Conservation (phyloP, 2,797 vertebrate genomes). For the Phataginus tricuspis region DNA sequence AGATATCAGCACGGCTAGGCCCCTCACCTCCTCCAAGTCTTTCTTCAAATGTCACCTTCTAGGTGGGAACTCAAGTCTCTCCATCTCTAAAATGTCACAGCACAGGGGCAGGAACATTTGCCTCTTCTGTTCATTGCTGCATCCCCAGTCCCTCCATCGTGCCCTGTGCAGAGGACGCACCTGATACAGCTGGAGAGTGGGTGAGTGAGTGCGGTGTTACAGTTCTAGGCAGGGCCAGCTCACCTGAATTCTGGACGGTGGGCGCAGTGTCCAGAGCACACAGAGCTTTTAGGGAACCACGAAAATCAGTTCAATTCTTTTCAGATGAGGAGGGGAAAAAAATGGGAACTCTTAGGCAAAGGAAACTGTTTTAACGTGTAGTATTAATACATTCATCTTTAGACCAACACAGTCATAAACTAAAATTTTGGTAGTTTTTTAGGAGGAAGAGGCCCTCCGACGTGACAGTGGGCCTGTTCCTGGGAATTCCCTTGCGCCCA, state of each 20-base stretch:
- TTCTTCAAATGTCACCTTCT: neutral
- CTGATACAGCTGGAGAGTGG: neutral
- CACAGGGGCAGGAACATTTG: neutral
- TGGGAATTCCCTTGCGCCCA: neutral
- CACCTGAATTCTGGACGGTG: neutral
- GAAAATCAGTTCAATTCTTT: neutral
- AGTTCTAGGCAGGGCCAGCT: neutral
- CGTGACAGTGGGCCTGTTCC: neutral
- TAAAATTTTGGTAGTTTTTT: neutral
- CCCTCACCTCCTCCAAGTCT: neutral
- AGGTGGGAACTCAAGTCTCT: neutral
- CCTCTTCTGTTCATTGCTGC: neutral
- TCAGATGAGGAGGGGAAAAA: neutral
- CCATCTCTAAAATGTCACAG: neutral
- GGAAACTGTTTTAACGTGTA: too few relatives aligned
- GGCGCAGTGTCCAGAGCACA: neutral
- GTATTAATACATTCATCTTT: neutral
- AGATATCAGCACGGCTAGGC: too few relatives aligned
- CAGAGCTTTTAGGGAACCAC: fast-evolving
- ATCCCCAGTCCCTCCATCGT: neutral
- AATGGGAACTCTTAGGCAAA: fast-evolving
- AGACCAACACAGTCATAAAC: neutral
- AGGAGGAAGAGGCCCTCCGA: neutral
- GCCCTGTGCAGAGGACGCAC: neutral
- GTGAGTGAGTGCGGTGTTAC: fast-evolving